Conservation (phyloP, 2,888 invertebrate species). For the Anarsia innoxiella region DNA sequence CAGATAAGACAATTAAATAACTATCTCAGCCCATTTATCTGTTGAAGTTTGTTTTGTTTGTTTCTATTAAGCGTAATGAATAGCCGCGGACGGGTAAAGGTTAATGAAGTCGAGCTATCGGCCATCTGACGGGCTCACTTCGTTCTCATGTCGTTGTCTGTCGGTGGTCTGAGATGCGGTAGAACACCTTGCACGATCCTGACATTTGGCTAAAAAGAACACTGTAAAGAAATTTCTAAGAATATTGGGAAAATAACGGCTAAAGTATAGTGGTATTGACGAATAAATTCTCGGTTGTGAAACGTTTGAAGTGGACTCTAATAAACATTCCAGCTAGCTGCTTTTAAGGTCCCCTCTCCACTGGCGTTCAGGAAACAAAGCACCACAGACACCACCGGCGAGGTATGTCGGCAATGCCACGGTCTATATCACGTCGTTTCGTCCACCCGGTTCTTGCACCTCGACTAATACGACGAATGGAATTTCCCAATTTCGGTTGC, state of each 20-base stretch:
- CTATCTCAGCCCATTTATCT: conserved; percentile 65
- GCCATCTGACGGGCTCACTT: conserved; percentile 40
- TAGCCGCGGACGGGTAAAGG: conserved; percentile 53
- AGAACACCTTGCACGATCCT: too few species aligned
- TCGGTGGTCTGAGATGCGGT: too few species aligned
- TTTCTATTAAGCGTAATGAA: conserved; percentile 69
- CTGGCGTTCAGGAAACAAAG: conserved; percentile 15
- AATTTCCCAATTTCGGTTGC: conserved; percentile 59
- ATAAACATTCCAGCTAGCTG: conserved; percentile 13
- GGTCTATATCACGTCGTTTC: conserved; percentile 18
- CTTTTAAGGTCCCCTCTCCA: neutral
- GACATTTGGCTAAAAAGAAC: too few species aligned
- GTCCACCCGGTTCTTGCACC: conserved; percentile 38
- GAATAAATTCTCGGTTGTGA: too few species aligned
- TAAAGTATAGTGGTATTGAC: too few species aligned
- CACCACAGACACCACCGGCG: conserved; percentile 13
- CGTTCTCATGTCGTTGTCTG: too few species aligned
- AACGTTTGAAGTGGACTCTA: too few species aligned
- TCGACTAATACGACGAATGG: conserved; percentile 47
- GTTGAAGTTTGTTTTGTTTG: conserved; percentile 63
- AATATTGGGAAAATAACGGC: too few species aligned
- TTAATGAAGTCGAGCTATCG: conserved; percentile 63
- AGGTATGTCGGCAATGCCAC: conserved; percentile 22
- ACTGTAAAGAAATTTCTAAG: too few species aligned
- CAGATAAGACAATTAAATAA: conserved; percentile 67